Evolutionary conservation across 2,888 invertebrate species (phyloP), one percentile per base, ranked within the genome.

Genomic region (Molorchus minor): DNA sequence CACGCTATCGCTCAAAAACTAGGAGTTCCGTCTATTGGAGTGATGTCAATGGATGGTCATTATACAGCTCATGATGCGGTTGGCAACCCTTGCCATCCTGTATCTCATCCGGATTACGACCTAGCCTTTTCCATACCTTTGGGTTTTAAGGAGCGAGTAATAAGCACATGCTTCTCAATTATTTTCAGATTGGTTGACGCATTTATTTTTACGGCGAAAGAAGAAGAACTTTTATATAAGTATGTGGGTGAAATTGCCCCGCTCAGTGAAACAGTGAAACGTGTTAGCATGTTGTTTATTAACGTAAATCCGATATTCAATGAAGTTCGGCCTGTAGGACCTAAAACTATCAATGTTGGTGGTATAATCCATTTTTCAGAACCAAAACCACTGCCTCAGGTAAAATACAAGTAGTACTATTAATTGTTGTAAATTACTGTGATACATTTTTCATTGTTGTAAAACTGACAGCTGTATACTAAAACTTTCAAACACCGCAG

Each of bases 11-110:
- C 71, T n/a, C 69, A 74, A 60, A 62, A 70, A 30, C 78, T 76
- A 56, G 67, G 74, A 10, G 73, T 74, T 56, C 79, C 79, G 0
- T 71, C 75, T 40, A 75, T 80, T 35, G 76, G 75, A 0, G 62
- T 80, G 2, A 65, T 70, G 7, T 76, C 79, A 1, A 41, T 79
- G 56, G 79, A 77, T 46, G 71, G 71, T 13, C 68, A 68, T 2
- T 40, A 68, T 2, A 65, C 66, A 33, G 69, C 68, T 10, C 75
- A 77, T 46, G 70, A 75, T 15, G 56, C 70, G 2, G 66, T 74
- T 3, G 79, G 79, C 0, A 79, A 78, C 59, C 75, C 75, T 0
- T 62, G 68, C 0, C 75, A 78, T 69, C 78, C 79, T 0, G 58
- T 79, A 13, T 59, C 78, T 15, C 73, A 75, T 20, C 79, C 80